Base-by-base conservation (phyloP, 2,888 invertebrate species). In the Yponomeuta sedellus region DNA sequence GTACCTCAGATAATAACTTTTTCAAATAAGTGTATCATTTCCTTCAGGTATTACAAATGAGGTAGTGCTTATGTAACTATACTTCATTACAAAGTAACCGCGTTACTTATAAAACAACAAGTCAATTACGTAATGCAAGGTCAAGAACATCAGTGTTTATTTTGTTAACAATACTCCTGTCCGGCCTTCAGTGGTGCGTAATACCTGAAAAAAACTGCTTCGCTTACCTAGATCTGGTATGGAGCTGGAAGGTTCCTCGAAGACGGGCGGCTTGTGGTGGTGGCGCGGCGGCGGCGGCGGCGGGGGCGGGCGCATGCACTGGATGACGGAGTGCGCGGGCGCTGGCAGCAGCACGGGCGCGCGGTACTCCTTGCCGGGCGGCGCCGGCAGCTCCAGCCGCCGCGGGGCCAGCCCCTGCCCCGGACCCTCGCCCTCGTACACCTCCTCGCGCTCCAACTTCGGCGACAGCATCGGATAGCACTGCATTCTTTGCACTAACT, bases 161-260 rank as follows among this genome's bases (percentile, higher is more conserved):
- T 52, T 52, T 52, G 44, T 16, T 52, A 52, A 52, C 12, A 52
- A 52, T 52, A 12, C 44, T 16, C 5, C 44, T 6, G 16, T 3
- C 12, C 44, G 16, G 44, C 44, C 44, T 12, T 52, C 16, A 52
- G 44, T 16, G 16, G 44, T 52, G 44, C 44, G 44, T 16, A 52
- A 52, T 52, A 52, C 44, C 44, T 52, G 44, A 52, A 52, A 52
- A 12, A 52, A 52, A 16, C 4, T 16, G 44, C 16, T 52, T 8
- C 67, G 92, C 96, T 95, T 82, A 96, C 96, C 96, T 92, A 96
- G 92, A 92, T 96, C 96, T 71, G 96, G 96, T 84, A 96, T 96
- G 75, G 96, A 96, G 90, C 96, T 96, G 73, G 96, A 95, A 12
- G 96, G 96, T 83, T 96, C 96, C 88, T 96, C 96, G 82, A 94